Percentiles rank a stretch among this genome's conserved stretches.
Evolutionary conservation across 2,113 vertebrate genomes (phyloP).

Genomic region (Coreoperca whiteheadi): DNA sequence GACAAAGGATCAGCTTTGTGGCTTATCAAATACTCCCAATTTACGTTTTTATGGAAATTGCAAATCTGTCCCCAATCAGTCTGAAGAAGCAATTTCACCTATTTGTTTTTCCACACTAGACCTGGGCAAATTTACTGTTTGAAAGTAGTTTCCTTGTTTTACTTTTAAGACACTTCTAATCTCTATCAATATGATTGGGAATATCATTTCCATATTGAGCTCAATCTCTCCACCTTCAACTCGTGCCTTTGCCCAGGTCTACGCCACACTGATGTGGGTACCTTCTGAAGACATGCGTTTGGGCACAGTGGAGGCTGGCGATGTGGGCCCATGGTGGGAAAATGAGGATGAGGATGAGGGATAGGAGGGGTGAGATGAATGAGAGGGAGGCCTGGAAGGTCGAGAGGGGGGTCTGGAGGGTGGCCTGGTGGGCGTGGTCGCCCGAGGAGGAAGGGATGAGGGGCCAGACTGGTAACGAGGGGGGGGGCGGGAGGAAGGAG

Average conservation of each 20-base stretch:
- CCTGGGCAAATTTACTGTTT: conserved; percentile 70
- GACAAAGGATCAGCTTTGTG: conserved; percentile 60
- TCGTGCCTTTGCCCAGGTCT: conserved; percentile 77
- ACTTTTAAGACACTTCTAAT: conserved; percentile 6
- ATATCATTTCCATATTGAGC: conserved; percentile 11
- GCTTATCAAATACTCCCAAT: conserved; percentile 3
- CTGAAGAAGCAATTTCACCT: conserved; percentile 52
- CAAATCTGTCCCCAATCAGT: conserved; percentile 64
- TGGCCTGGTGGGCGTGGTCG: conserved; percentile 97
- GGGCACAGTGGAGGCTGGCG: conserved; percentile 96
- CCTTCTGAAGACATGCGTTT: conserved; percentile 99
- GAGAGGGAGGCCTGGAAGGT: conserved; percentile 98
- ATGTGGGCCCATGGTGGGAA: conserved; percentile 94
- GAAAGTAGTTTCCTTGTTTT: conserved; percentile 28
- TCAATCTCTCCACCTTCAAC: conserved; percentile 64
- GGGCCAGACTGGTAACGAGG: conserved; percentile 99
- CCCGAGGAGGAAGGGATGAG: conserved; percentile 98
- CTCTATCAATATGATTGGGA: not conserved
- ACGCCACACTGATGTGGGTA: conserved; percentile 87
- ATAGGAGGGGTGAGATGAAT: conserved; percentile 95
- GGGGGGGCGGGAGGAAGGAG: conserved; percentile 99
- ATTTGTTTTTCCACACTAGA: conserved; percentile 70
- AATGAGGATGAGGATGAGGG: conserved; percentile 98
- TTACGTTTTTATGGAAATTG: conserved; percentile 13
- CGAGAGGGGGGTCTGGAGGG: conserved; percentile 99